Evolutionary conservation across 2,113 vertebrate species (phyloP).

Genomic region (Mixornis gularis): DNA sequence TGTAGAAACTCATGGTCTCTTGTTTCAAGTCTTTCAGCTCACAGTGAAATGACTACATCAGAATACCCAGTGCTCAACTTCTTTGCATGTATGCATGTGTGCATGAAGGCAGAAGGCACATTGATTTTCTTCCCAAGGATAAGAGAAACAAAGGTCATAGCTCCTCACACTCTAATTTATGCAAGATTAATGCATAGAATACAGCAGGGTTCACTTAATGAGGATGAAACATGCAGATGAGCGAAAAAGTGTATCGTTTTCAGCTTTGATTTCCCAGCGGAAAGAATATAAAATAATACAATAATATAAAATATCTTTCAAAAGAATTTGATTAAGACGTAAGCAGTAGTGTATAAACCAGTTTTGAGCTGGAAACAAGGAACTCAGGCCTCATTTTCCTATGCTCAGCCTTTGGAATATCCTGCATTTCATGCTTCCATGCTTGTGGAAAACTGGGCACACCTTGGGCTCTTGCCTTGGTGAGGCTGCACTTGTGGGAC

Average conservation of each 20-base stretch:
- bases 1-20: background rate
- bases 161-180: slow-evolving; percentile 46
- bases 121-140: slow-evolving; percentile 45
- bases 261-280: slow-evolving; percentile 36
- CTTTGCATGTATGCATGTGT: background rate
- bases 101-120: slow-evolving; percentile 19
- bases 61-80: background rate
- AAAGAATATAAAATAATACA: slow-evolving; percentile 59
- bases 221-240: slow-evolving; percentile 1
- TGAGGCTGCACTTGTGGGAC: background rate
- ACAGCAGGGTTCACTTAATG: background rate
- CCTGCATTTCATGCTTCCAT: background rate
- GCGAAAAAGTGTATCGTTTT: slow-evolving; percentile 29
- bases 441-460: background rate
- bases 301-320: slow-evolving; percentile 51
- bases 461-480: background rate
- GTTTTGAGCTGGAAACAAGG: slow-evolving; percentile 57
- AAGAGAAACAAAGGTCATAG: slow-evolving; percentile 42
- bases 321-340: slow-evolving; percentile 45
- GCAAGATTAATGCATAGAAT: slow-evolving; percentile 24
- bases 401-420: background rate
- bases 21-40: slow-evolving; percentile 11
- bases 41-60: slow-evolving; percentile 2
- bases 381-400: background rate
- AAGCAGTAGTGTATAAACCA: slow-evolving; percentile 57